Evolutionary conservation across 1,140 invertebrate genomes (phyloP).

Genomic region (Drosophila nannoptera): DNA sequence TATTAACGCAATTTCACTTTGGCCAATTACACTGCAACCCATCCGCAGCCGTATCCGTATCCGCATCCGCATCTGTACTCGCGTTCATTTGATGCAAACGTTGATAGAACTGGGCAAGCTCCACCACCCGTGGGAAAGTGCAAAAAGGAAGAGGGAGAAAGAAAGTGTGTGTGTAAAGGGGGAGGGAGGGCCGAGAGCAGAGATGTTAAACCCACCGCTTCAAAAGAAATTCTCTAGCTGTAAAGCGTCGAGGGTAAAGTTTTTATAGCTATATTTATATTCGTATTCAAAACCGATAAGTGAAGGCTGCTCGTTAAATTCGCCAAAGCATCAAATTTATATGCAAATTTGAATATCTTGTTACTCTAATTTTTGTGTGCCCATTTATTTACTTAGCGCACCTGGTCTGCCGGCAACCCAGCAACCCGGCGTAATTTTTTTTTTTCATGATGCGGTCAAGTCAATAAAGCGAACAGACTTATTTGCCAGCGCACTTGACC

Average conservation of each 20-base stretch:
- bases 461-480: conserved; percentile 22
- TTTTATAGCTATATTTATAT: conserved; percentile 8
- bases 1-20: conserved; percentile 76
- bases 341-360: conserved; percentile 62
- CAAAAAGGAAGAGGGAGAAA: too few relatives aligned
- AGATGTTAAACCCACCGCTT: not conserved
- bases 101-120: conserved; percentile 10
- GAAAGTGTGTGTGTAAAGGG: too few relatives aligned
- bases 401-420: conserved; percentile 28
- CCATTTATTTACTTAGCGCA: conserved; percentile 54
- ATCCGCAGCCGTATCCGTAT: conserved; percentile 31
- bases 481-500: conserved; percentile 42
- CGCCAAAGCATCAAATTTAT: conserved; percentile 59
- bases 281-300: conserved; percentile 48
- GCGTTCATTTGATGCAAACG: conserved; percentile 59
- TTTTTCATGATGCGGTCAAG: conserved; percentile 1
- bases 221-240: conserved; percentile 55
- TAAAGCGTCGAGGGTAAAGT: conserved; percentile 32
- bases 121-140: not conserved
- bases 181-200: too few relatives aligned
- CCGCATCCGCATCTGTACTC: not conserved
- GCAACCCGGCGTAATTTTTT: too few relatives aligned
- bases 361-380: conserved; percentile 47
- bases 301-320: conserved; percentile 66
- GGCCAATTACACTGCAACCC: conserved; percentile 73